Base-by-base conservation (phyloP, 2,888 invertebrate genomes). In the Clitarchus hookeri region DNA sequence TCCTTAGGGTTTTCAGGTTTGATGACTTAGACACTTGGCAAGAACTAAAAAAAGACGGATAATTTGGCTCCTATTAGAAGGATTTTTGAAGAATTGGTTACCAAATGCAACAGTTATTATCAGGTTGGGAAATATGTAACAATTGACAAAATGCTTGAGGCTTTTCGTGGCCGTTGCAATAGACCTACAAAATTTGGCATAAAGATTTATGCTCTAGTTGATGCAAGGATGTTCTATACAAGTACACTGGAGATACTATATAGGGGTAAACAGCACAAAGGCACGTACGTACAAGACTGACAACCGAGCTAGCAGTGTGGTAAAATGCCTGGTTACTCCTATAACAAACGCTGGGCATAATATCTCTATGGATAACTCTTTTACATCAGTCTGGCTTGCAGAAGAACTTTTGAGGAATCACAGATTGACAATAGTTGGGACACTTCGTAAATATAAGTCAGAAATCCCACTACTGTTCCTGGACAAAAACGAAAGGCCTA, bases 181-280 rank as follows among this genome's bases (percentile, higher is more conserved):
- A 65, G 16, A 65, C 23, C 23, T n/a, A 23, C 65, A 65, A 65
- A 65, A 65, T 65, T 11, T 23, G 65, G 65, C n/a, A 23, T 65
- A 8, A 65, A 65, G 8, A 65, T 65, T n/a, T 16, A 65, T 65
- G 65, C 65, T n/a, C 65, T 65, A 65, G n/a, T 65, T 65, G 65
- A 65, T 65, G 65, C 65, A 16, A 19, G 65, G 25, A 54, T 65
- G 36, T 84, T 84, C 84, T 36, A 65, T 13, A 27, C 27, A 84
- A 84, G 27, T 84, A 36, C 36, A n/a, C 84, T 84, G 36, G 84
- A 84, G 25, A 88, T 79, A n/a, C n/a, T n/a, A 25, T 36, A 44
- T 87, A 87, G 23, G 80, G 80, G 78, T 88, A 88, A 84, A 82
- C 88, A 88, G 84, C 87, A 87, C 54, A 25, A 84, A 53, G 87